A percentile compares a stretch with the other conserved stretches of the same genome.
phyloP scores from a whole-genome alignment of 2,113 vertebrate genomes.

The Columba livia region DNA sequence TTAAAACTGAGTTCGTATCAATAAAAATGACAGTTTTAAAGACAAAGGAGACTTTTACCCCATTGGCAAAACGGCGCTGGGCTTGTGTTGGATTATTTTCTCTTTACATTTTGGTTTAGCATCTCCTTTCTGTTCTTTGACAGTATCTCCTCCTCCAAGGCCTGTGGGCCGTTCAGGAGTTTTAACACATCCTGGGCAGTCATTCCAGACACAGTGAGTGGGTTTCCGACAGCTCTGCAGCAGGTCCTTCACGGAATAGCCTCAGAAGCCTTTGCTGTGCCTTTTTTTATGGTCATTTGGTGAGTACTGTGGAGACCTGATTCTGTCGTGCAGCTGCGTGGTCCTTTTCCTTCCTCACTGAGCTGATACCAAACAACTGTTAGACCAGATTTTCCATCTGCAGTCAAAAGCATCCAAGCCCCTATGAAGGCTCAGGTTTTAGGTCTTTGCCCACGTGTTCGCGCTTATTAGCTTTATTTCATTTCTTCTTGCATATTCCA shows the following conservation, averaged over 20 bases:
- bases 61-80: background rate
- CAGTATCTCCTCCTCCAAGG: slow-evolving; percentile 88
- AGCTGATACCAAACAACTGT: background rate
- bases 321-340: background rate
- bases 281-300: slow-evolving; percentile 91
- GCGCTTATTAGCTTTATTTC: background rate
- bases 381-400: background rate
- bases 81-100: background rate
- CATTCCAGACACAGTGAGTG: slow-evolving; percentile 70
- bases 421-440: background rate
- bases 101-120: background rate
- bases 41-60: background rate
- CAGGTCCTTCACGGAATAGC: slow-evolving; percentile 75
- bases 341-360: background rate
- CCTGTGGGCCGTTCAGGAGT: slow-evolving; percentile 89
- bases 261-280: slow-evolving; percentile 91
- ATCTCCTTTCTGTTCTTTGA: background rate
- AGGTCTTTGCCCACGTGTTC: background rate
- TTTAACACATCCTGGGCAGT: slow-evolving; percentile 86
- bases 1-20: background rate
- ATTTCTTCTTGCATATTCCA: background rate
- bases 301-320: slow-evolving; percentile 60
- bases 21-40: background rate
- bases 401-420: background rate
- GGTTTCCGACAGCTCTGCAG: slow-evolving; percentile 70